phyloP scores from a whole-genome alignment of 2,113 vertebrate species.

The Cariama cristata region DNA sequence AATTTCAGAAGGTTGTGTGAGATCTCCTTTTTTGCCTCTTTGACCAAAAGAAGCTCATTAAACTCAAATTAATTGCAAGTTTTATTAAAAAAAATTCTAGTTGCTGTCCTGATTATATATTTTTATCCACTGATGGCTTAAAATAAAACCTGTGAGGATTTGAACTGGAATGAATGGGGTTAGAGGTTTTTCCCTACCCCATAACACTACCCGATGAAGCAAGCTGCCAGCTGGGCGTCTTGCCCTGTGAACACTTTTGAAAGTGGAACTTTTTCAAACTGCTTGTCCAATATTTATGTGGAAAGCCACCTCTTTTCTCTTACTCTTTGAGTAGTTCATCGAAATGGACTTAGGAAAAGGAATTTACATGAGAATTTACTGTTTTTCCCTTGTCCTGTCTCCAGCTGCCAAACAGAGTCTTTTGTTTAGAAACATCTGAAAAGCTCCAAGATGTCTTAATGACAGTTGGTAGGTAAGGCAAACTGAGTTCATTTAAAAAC shows the following conservation, averaged over 20 bases:
- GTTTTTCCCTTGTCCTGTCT: neutral
- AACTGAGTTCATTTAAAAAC: neutral
- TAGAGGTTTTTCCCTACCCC: accelerated
- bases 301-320: neutral
- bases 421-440: neutral
- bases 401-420: neutral
- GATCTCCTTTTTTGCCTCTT: neutral
- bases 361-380: neutral
- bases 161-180: neutral
- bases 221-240: neutral
- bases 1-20: neutral
- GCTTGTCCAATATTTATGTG: neutral
- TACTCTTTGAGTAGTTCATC: neutral
- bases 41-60: neutral
- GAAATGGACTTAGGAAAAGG: neutral
- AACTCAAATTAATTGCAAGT: neutral
- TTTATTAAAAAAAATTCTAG: neutral
- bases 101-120: neutral
- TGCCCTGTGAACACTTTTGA: neutral
- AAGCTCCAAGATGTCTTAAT: neutral
- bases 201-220: neutral
- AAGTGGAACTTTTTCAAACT: neutral
- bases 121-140: neutral
- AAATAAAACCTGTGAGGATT: neutral
- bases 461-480: neutral